Conservation (phyloP, 2,888 invertebrate species). For the Empis livida region DNA sequence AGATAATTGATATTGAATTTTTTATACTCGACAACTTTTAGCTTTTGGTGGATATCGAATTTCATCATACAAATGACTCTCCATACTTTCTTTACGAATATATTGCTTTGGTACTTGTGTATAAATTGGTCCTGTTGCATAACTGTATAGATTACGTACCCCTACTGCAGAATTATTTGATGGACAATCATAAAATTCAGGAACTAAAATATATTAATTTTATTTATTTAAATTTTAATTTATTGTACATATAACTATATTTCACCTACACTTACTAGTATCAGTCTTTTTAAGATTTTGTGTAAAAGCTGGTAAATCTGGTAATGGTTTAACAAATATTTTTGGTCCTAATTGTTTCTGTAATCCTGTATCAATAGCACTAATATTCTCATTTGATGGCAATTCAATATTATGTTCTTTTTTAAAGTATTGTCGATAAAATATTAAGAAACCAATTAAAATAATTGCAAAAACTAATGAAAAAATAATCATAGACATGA, state of each 20-base stretch:
- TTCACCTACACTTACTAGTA: conserved; percentile 1
- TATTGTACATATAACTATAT: too few relatives aligned
- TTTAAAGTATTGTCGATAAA: conserved; percentile 18
- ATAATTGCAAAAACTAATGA: conserved; percentile 23
- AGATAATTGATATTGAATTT: background rate
- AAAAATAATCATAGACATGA: conserved; percentile 24
- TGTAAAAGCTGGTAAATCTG: conserved; percentile 25
- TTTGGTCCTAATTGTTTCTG: conserved; percentile 2
- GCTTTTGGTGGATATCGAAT: conserved; percentile 26
- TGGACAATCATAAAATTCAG: conserved; percentile 33
- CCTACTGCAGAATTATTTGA: conserved; percentile 26
- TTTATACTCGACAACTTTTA: background rate
- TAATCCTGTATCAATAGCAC: conserved; percentile 1
- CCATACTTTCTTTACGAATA: conserved; percentile 28
- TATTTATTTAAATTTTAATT: too few relatives aligned
- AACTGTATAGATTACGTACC: conserved; percentile 24
- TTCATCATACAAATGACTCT: conserved; percentile 33
- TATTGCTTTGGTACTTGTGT: conserved; percentile 29
- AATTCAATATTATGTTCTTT: background rate
- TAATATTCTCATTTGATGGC: background rate
- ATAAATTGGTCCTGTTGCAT: conserved; percentile 24
- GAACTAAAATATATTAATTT: conserved; percentile 11
- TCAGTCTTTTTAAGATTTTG: conserved; percentile 22
- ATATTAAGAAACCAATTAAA: conserved; percentile 24
- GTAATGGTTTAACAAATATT: conserved; percentile 23